Conservation (phyloP, 2,113 vertebrate species). For the Corythaixoides concolor region DNA sequence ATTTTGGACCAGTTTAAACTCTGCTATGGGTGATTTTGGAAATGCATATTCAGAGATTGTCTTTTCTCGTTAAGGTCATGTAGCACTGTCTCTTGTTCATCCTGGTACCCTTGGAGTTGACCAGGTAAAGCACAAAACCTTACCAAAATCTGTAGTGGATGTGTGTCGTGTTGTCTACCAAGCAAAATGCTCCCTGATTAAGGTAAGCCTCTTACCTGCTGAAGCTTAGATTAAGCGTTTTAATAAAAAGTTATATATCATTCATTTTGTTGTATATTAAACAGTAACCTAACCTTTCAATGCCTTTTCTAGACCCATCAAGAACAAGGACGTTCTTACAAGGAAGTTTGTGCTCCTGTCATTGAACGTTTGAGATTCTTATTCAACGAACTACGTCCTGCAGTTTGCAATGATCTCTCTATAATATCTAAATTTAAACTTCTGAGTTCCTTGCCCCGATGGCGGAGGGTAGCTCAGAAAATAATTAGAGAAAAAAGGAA, state of each 20-base stretch:
- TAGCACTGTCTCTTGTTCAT: constrained; percentile 92
- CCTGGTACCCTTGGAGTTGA: constrained; percentile 89
- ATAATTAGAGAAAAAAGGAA: constrained; percentile 93
- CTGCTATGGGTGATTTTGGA: background rate
- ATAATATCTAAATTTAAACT: constrained; percentile 95
- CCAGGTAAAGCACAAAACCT: constrained; percentile 89
- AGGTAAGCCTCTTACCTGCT: constrained; percentile 74
- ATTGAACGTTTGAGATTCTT: constrained; percentile 95
- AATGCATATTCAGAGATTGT: background rate
- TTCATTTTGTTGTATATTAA: background rate
- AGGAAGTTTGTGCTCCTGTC: constrained; percentile 96
- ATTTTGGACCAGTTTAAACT: background rate
- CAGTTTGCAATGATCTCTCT: constrained; percentile 94
- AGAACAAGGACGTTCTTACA: constrained; percentile 97
- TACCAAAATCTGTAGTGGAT: constrained; percentile 95
- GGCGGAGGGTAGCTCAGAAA: constrained; percentile 91
- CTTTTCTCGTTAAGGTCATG: constrained; percentile 80
- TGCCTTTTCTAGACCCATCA: constrained; percentile 87
- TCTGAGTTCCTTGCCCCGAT: constrained; percentile 91
- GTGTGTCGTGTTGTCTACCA: constrained; percentile 98
- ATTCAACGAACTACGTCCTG: constrained; percentile 94
- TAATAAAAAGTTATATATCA: background rate
- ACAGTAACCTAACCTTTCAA: background rate
- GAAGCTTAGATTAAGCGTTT: background rate
- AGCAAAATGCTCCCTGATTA: constrained; percentile 97